Base-by-base conservation (phyloP, 2,888 invertebrate genomes). In the Leptarthrus brevirostris region DNA sequence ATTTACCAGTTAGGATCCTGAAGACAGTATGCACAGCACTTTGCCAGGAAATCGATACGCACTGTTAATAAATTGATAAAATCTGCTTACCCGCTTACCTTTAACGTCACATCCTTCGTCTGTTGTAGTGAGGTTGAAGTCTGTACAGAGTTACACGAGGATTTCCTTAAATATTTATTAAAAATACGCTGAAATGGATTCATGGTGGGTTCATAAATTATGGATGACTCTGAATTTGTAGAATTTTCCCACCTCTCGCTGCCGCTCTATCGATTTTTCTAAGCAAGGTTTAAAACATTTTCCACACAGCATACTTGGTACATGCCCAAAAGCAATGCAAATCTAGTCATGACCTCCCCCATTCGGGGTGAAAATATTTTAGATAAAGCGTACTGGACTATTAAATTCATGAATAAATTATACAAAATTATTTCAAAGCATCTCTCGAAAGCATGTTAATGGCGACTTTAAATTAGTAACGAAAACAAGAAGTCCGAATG, bases 61-160 rank as follows among this genome's bases (percentile, higher is more conserved):
- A 52, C 34, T 69, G 49, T 69, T 69, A 69, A 69, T 69, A 69
- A 69, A 69, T 69, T 69, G 69, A 69, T 52, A 52, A 69, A 69
- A 69, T 52, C 52, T 18, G 64, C 24, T 58, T 58, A 58, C 58
- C 34, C 34, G 24, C n/a, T n/a, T 18, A n/a, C 58, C 40, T 12
- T 40, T 6, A 3, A 36, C 36, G 10, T 40, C 58, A 20, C 26
- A 34, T 58, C 18, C 34, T 18, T 3, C n/a, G n/a, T n/a, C n/a
- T n/a, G n/a, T n/a, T n/a, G n/a, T n/a, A n/a, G n/a, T n/a, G n/a
- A n/a, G n/a, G n/a, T 30, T 30, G 16, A 10, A n/a, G n/a, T n/a
- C 30, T 56, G 8, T 47, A 47, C 14, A 24, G 14, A 8, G 18
- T n/a, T 18, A 6, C 58, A n/a, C 54, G 10, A 12, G 34, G 22